Conservation (phyloP, 2,888 invertebrate genomes). For the Euzophera pinguis region DNA sequence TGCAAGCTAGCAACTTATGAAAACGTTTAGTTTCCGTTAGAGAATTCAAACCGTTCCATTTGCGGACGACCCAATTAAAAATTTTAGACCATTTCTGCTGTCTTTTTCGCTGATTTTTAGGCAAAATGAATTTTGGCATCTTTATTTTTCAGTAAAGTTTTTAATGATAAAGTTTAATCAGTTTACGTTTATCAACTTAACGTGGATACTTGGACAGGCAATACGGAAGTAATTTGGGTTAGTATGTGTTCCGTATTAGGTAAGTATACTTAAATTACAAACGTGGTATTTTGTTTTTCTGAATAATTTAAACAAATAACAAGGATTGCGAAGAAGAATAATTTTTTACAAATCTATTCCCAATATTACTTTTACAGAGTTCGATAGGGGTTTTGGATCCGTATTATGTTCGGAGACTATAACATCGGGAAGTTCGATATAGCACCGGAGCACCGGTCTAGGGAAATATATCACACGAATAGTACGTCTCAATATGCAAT, state of each 20-base stretch:
- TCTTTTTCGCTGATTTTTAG: neutral
- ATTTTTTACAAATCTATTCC: conserved; percentile 3
- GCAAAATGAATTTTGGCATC: neutral
- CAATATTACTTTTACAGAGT: neutral
- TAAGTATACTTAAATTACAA: too few relatives aligned
- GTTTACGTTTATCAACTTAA: too few relatives aligned
- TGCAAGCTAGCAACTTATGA: conserved; percentile 9
- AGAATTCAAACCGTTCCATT: conserved; percentile 5
- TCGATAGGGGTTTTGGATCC: neutral
- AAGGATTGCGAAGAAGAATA: neutral
- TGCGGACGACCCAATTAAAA: conserved; percentile 4
- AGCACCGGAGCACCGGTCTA: conserved; percentile 7
- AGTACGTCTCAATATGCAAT: conserved; percentile 77
- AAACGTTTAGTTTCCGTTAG: conserved; percentile 7
- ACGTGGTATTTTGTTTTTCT: too few relatives aligned
- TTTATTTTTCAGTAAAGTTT: neutral
- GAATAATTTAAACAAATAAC: neutral
- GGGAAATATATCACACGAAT: conserved; percentile 61
- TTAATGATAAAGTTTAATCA: too few relatives aligned
- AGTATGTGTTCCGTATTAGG: too few relatives aligned
- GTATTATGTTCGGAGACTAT: conserved; percentile 27
- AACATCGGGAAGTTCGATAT: conserved; percentile 35
- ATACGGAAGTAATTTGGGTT: too few relatives aligned
- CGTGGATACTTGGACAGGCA: too few relatives aligned
- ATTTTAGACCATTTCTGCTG: neutral